Base-by-base conservation (phyloP, 2,113 vertebrate species). In the Pyxicephalus adspersus region DNA sequence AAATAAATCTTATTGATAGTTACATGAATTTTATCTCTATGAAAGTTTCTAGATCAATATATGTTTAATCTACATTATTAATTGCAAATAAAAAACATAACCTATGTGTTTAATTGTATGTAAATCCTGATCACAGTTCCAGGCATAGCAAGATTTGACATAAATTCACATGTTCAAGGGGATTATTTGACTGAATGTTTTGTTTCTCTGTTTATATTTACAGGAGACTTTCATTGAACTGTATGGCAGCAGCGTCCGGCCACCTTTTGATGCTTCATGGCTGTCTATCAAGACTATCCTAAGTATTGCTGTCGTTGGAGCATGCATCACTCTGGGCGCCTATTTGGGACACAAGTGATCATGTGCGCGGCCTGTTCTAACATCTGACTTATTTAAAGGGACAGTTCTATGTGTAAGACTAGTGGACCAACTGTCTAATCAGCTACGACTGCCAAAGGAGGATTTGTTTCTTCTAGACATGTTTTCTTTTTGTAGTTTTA, bases 181-280 rank as follows among this genome's bases (percentile, higher is more conserved):
- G n/a, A n/a, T n/a, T 45, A 45, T 50, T 57, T 60, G 19, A 31
- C 4, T 23, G 23, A 74, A 74, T 74, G 22, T 31, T 3, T 45
- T 79, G 51, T 57, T 5, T 20, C 57, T 1, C 38, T 66, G 25
- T 65, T 16, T 54, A 19, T 45, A 63, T 76, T n/a, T 77, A 13
- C 91, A 99, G 98, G 98, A 98, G 4, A 95, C 96, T 78, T 99
- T 99, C 25, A 96, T 99, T 94, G 97, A 99, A 84, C 91, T 99
- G 77, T 99, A 99, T 0, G 94, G 95, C 83, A 92, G 93, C 83
- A 94, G 90, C 83, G 91, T 94, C 89, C 92, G 95, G 66, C 95
- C 95, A 11, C 86, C 95, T 85, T 95, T 96, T 52, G 94, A 94
- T 54, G 94, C 95, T 89, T 95, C 95, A 76, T 98, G 97, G 97